These are phyloP conservation scores for Drosophila dives DNA, from an alignment of 2,888 invertebrate genomes.

Conservation along the genomic window DNA sequence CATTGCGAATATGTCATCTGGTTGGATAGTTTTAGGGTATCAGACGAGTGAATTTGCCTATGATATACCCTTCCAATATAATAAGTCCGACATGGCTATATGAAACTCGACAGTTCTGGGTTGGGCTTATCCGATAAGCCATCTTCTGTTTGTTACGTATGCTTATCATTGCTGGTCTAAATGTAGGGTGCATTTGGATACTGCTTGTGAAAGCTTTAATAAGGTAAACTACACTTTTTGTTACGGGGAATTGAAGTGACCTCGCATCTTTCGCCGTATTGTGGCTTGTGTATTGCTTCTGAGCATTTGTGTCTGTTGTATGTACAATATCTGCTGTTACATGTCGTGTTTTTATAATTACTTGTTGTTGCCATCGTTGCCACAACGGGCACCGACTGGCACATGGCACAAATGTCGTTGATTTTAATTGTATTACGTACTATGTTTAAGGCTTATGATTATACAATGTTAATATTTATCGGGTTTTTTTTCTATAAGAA, in stretches of 20 bases:
- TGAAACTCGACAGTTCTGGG: background rate
- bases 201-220: background rate
- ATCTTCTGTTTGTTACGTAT: background rate
- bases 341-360: slow-evolving; percentile 14
- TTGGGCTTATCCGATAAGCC: background rate
- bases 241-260: background rate
- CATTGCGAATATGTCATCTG: too few relatives aligned
- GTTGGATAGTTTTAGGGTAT: too few relatives aligned
- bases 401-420: slow-evolving; percentile 61
- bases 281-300: slow-evolving; percentile 40
- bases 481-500: background rate
- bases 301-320: slow-evolving; percentile 27
- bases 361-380: slow-evolving; percentile 41
- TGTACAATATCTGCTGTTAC: slow-evolving; percentile 6
- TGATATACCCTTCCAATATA: too few relatives aligned
- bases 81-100: background rate
- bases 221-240: background rate
- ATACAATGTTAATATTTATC: slow-evolving; percentile 51
- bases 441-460: slow-evolving; percentile 60
- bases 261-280: slow-evolving; percentile 26
- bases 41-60: too few relatives aligned
- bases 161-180: background rate
- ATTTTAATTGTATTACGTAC: slow-evolving; percentile 69
- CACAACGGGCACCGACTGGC: slow-evolving; percentile 52
- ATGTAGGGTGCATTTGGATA: background rate